phyloP scores from a whole-genome alignment of 2,888 invertebrate species.

The Campopleginae sp. region DNA sequence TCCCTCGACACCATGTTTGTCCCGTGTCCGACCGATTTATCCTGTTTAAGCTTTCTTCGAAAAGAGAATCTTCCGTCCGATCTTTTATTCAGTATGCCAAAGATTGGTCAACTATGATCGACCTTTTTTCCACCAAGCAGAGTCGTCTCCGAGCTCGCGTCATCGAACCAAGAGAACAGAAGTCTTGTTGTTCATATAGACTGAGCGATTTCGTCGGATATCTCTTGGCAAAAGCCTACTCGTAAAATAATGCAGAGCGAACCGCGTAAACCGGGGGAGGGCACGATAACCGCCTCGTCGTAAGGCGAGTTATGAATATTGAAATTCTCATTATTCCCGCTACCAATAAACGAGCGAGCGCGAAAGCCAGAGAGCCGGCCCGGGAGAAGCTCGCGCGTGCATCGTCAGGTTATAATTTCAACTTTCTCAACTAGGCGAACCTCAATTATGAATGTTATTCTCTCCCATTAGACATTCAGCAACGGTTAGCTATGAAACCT shows the following conservation, averaged over 20 bases:
- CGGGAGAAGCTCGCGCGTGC: slow-evolving; percentile 50
- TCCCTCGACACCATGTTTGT: neutral
- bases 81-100: neutral
- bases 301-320: slow-evolving; percentile 80
- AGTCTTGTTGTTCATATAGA: neutral
- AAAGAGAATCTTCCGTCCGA: neutral
- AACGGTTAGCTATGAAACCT: slow-evolving; percentile 54
- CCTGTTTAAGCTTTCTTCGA: neutral
- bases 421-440: slow-evolving; percentile 79
- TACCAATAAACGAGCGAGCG: slow-evolving; percentile 61
- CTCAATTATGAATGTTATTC: slow-evolving; percentile 80
- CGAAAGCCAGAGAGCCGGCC: slow-evolving; percentile 52
- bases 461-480: slow-evolving; percentile 75
- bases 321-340: slow-evolving; percentile 81
- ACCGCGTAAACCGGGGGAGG: slow-evolving; percentile 45
- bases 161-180: neutral
- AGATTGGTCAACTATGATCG: neutral
- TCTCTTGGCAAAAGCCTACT: neutral
- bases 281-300: slow-evolving; percentile 62
- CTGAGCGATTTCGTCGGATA: neutral
- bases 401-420: slow-evolving; percentile 80
- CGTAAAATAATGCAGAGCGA: slow-evolving; percentile 1
- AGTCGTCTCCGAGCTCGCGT: neutral
- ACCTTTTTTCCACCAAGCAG: no score
- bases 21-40: neutral